These are phyloP conservation scores for Formica exsecta DNA, from an alignment of 1,140 invertebrate species.

Conservation along the genomic window DNA sequence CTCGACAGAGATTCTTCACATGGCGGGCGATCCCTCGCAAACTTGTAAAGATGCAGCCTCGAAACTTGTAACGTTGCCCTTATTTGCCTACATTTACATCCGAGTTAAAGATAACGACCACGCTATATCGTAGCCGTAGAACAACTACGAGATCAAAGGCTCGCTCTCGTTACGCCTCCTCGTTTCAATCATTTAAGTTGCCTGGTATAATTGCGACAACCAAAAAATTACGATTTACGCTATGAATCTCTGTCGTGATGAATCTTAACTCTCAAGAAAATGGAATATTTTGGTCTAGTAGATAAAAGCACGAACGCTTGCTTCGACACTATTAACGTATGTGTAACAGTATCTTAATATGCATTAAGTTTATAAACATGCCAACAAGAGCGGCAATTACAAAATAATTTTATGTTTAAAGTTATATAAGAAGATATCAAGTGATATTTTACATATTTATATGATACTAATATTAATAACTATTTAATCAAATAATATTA, in stretches of 20 bases:
- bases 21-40: slow-evolving; percentile 3
- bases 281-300: not conserved
- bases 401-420: not conserved
- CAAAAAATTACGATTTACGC: slow-evolving; percentile 11
- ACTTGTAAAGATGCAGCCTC: slow-evolving; percentile 39
- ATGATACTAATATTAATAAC: not conserved
- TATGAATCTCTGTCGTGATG: not conserved
- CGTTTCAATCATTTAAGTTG: slow-evolving; percentile 26
- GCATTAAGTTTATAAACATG: not conserved
- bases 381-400: not conserved
- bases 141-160: slow-evolving; percentile 41
- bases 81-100: slow-evolving; percentile 60
- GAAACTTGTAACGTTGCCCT: slow-evolving; percentile 42
- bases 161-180: slow-evolving; percentile 16
- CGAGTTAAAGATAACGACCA: slow-evolving; percentile 45
- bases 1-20: slow-evolving; percentile 33
- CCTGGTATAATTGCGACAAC: slow-evolving; percentile 8
- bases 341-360: not conserved
- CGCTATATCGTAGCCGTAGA: not conserved
- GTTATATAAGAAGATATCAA: not conserved
- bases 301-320: not conserved
- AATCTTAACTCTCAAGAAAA: not conserved
- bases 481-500: not conserved
- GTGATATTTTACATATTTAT: not conserved
- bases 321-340: not conserved